These are phyloP conservation scores for Mellivora capensis DNA, from an alignment of 2,113 vertebrate genomes.

Conservation along the genomic window DNA sequence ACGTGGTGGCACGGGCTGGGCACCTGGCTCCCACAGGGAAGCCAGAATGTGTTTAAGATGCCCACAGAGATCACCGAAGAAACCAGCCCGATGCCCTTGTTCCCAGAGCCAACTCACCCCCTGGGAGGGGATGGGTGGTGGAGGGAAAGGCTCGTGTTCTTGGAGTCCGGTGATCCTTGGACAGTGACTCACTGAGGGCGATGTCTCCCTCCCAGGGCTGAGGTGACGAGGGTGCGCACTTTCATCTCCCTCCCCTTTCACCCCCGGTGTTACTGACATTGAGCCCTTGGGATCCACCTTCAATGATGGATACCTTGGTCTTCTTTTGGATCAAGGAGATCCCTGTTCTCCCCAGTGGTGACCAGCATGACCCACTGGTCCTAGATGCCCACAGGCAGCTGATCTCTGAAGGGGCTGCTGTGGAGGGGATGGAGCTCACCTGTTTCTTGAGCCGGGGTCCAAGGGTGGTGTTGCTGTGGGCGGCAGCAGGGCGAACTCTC, in stretches of 20 bases:
- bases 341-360: not conserved
- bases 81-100: not conserved
- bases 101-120: not conserved
- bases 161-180: not conserved
- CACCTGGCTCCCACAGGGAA: not conserved
- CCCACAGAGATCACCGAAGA: not conserved
- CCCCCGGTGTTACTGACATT: no score
- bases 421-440: not conserved
- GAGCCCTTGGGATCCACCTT: not conserved
- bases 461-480: no score
- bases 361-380: not conserved
- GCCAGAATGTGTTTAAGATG: not conserved
- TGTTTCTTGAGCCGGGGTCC: not conserved
- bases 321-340: not conserved
- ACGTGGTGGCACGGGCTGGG: not conserved
- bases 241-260: not conserved
- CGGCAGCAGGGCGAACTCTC: no score
- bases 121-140: not conserved
- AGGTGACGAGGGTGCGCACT: not conserved
- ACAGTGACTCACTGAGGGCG: not conserved
- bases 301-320: not conserved
- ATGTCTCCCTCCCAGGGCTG: not conserved
- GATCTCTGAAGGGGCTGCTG: not conserved
- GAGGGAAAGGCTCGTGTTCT: not conserved
- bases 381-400: not conserved